Evolutionary conservation across 2,888 invertebrate species (phyloP).

Genomic region (Hybos culiciformis): DNA sequence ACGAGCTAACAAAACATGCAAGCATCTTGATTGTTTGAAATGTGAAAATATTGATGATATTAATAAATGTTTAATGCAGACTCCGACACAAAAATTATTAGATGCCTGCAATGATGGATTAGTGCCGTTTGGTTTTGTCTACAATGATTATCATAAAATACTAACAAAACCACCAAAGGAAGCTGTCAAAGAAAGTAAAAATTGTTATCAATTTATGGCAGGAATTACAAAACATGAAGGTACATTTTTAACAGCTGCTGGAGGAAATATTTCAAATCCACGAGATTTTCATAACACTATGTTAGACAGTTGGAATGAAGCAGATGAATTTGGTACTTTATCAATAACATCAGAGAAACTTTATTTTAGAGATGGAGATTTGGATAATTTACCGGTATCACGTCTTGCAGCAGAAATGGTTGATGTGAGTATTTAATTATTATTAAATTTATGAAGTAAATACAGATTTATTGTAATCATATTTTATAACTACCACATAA

Average conservation of each 20-base stretch:
- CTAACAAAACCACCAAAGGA: conserved; percentile 18
- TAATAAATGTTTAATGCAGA: conserved; percentile 23
- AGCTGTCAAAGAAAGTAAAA: conserved; percentile 14
- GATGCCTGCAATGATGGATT: conserved; percentile 12
- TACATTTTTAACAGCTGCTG: too few species aligned
- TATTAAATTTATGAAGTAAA: background rate
- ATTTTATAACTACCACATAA: too few species aligned
- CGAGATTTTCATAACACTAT: conserved; percentile 17
- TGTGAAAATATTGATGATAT: conserved; percentile 18
- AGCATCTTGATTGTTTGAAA: conserved; percentile 21
- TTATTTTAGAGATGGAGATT: conserved; percentile 14
- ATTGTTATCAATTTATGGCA: conserved; percentile 29
- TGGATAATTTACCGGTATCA: conserved; percentile 27
- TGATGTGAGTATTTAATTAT: conserved; percentile 32
- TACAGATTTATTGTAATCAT: too few species aligned
- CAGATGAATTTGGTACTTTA: conserved; percentile 21
- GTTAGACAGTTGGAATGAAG: conserved; percentile 10
- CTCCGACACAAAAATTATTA: conserved; percentile 22
- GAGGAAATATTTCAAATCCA: conserved; percentile 15
- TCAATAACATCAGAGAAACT: conserved; percentile 16
- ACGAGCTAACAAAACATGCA: conserved; percentile 26
- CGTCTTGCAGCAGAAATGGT: conserved; percentile 38
- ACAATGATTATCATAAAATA: conserved; percentile 19
- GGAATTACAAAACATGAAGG: conserved; percentile 39
- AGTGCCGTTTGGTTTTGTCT: conserved; percentile 20